Percentiles rank a stretch among this genome's conserved stretches.
Evolutionary conservation across 2,113 vertebrate species (phyloP).

Genomic region (Aythya baeri): DNA sequence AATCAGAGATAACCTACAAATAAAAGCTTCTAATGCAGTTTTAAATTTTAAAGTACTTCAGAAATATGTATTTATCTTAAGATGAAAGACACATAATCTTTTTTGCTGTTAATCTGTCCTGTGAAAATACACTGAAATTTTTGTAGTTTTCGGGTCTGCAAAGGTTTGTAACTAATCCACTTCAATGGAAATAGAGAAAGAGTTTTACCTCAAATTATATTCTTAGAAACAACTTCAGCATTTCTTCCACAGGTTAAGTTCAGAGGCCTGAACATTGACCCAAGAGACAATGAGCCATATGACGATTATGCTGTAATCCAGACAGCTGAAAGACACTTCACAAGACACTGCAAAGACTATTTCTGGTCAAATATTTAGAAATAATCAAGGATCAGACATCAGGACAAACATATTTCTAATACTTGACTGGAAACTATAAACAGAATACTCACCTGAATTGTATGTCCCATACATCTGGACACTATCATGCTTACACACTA

Average conservation of each 20-base stretch:
- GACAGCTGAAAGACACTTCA: background rate
- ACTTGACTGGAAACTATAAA: background rate
- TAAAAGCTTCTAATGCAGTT: background rate
- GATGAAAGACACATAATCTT: background rate
- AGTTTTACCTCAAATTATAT: background rate
- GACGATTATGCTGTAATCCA: background rate
- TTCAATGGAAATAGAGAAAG: background rate
- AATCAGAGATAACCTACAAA: slow-evolving; percentile 10
- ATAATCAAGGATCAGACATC: background rate
- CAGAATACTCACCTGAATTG: fast-evolving
- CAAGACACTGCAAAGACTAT: background rate
- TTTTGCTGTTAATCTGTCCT: background rate
- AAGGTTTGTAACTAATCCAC: background rate
- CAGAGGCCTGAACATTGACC: background rate
- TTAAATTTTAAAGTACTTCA: background rate
- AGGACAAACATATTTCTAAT: background rate
- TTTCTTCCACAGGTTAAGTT: background rate
- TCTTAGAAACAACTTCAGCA: background rate
- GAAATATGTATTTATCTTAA: background rate
- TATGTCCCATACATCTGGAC: fast-evolving
- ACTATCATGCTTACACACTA: background rate
- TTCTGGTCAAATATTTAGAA: background rate
- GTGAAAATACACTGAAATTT: background rate
- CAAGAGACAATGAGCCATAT: background rate
- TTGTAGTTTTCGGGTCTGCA: background rate